A percentile compares a stretch with the other conserved stretches of the same genome.
phyloP scores from a whole-genome alignment of 2,113 vertebrate species.

The Caranx melampygus region DNA sequence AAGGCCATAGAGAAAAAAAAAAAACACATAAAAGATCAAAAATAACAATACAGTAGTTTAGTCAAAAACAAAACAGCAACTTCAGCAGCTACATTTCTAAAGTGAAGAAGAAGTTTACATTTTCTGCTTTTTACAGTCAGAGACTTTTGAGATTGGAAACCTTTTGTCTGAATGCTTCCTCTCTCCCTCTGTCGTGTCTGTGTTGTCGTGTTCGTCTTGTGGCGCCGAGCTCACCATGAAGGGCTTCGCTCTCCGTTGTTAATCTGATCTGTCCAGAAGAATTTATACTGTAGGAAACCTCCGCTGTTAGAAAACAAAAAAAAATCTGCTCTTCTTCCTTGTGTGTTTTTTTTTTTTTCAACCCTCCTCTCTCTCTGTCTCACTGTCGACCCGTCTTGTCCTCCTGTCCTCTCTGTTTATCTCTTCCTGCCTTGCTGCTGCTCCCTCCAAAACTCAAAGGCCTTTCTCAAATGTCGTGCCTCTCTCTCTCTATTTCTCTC shows the following conservation, averaged over 20 bases:
- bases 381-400: conserved; percentile 10
- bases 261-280: conserved; percentile 48
- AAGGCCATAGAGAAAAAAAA: conserved; percentile 66
- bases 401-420: conserved; percentile 30
- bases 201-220: conserved; percentile 58
- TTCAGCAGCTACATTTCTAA: conserved; percentile 79
- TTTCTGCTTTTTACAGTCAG: conserved; percentile 78
- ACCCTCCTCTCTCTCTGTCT: conserved; percentile 10
- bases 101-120: conserved; percentile 79
- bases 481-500: conserved; percentile 67
- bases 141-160: conserved; percentile 62
- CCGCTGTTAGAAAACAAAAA: conserved; percentile 21
- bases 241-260: conserved; percentile 64
- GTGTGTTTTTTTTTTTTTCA: background rate
- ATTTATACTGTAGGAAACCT: conserved; percentile 38
- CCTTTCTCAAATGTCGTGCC: conserved; percentile 79
- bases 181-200: conserved; percentile 56
- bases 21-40: conserved; percentile 14
- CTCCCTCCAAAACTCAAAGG: conserved; percentile 69
- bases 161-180: conserved; percentile 63
- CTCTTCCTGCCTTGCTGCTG: conserved; percentile 56
- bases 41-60: conserved; percentile 57
- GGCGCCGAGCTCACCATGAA: conserved; percentile 56
- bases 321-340: conserved; percentile 7
- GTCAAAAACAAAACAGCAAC: conserved; percentile 61